A percentile compares a stretch with the other conserved stretches of the same genome.
These are phyloP conservation scores for Rhagoletis pomonella DNA, from an alignment of 1,140 invertebrate genomes.

Conservation along the genomic window DNA sequence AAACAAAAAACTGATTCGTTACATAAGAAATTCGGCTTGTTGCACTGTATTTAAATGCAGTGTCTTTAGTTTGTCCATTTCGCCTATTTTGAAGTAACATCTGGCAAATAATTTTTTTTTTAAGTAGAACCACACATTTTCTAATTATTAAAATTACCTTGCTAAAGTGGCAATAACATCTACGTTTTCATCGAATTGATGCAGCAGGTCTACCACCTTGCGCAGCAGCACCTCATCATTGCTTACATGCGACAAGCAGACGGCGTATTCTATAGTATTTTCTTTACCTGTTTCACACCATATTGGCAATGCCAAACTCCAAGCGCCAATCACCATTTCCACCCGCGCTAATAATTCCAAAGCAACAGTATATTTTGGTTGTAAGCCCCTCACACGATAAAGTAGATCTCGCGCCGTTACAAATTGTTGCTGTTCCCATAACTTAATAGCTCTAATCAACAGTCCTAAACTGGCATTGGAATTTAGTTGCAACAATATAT, in stretches of 20 bases:
- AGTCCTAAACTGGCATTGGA: slow-evolving; percentile 77
- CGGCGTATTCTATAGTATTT: slow-evolving; percentile 58
- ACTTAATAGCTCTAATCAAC: slow-evolving; percentile 78
- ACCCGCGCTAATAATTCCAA: slow-evolving; percentile 64
- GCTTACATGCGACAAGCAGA: slow-evolving; percentile 64
- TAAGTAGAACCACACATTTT: not conserved
- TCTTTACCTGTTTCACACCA: slow-evolving; percentile 60
- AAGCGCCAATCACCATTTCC: slow-evolving; percentile 69
- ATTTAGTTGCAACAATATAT: slow-evolving; percentile 75
- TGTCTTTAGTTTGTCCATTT: slow-evolving; percentile 58
- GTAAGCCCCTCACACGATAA: slow-evolving; percentile 65
- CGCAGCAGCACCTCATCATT: slow-evolving; percentile 57
- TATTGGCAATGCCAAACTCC: slow-evolving; percentile 65
- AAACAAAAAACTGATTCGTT: slow-evolving; percentile 45
- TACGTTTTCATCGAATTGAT: slow-evolving; percentile 9
- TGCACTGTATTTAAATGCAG: slow-evolving; percentile 60
- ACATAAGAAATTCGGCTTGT: slow-evolving; percentile 66
- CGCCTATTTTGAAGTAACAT: slow-evolving; percentile 63
- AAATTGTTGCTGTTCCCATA: slow-evolving; percentile 75
- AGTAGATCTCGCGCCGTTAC: slow-evolving; percentile 77
- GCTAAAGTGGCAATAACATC: slow-evolving; percentile 54
- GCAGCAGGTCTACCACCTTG: slow-evolving; percentile 60
- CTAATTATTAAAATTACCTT: slow-evolving; percentile 43
- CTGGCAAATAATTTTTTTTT: slow-evolving; percentile 55
- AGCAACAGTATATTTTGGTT: slow-evolving; percentile 63